A percentile compares a stretch with the other conserved stretches of the same genome.
Evolutionary conservation across 1,140 invertebrate genomes (phyloP).

Genomic region (Telenomus remus): DNA sequence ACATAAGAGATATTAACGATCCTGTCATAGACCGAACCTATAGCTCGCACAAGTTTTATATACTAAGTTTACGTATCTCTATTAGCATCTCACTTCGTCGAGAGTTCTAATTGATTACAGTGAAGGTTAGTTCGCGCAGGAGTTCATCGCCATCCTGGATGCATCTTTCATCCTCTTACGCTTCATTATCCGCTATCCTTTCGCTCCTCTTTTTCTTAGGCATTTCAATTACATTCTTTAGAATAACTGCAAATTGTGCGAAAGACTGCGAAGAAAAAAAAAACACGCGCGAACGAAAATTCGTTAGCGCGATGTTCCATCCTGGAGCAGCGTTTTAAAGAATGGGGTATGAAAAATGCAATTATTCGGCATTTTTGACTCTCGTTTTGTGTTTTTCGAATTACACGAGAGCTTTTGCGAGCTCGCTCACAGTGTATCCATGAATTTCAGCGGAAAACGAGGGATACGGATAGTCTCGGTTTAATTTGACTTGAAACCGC

Average conservation of each 20-base stretch:
- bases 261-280: too few relatives aligned
- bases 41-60: conserved; percentile 68
- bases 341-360: too few relatives aligned
- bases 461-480: conserved; percentile 50
- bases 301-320: too few relatives aligned
- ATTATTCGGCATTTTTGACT: too few relatives aligned
- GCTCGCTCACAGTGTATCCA: conserved; percentile 41
- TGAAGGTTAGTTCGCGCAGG: conserved; percentile 59
- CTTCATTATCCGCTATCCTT: conserved; percentile 48
- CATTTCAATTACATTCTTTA: conserved; percentile 49
- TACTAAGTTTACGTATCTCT: conserved; percentile 60
- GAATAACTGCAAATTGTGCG: conserved; percentile 49
- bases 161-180: conserved; percentile 57
- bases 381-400: conserved; percentile 15
- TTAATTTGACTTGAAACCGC: conserved; percentile 61
- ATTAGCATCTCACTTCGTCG: conserved; percentile 67
- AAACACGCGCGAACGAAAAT: too few relatives aligned
- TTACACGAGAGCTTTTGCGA: conserved; percentile 7
- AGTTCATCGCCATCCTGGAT: conserved; percentile 61
- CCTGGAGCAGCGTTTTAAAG: too few relatives aligned
- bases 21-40: conserved; percentile 34
- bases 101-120: conserved; percentile 70
- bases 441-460: conserved; percentile 41
- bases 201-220: conserved; percentile 18
- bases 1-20: conserved; percentile 33